Evolutionary conservation across 2,888 invertebrate genomes (phyloP).

Genomic region (Caenorhabditis uteleia): DNA sequence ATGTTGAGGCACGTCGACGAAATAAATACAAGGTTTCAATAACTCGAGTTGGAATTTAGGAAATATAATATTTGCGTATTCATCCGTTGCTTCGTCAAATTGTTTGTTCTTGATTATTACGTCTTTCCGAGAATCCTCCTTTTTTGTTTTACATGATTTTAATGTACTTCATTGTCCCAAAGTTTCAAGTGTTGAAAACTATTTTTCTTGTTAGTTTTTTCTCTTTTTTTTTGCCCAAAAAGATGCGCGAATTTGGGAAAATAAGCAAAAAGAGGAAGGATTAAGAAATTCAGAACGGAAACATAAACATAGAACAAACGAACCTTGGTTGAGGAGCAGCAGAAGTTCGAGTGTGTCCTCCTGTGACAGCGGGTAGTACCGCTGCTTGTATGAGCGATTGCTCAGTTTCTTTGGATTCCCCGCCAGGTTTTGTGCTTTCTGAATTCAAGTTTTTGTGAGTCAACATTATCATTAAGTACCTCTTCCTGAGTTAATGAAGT

Average conservation of each 20-base stretch:
- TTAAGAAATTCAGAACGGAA: constrained; percentile 6
- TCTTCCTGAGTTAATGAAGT: constrained; percentile 47
- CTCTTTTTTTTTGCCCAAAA: constrained; percentile 3
- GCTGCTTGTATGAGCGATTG: constrained; percentile 29
- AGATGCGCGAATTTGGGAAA: neutral
- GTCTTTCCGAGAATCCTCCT: no score
- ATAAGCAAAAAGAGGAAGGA: constrained; percentile 2
- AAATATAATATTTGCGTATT: no score
- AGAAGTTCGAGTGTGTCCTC: constrained; percentile 56
- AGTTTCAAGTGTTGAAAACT: no score
- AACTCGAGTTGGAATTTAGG: no score
- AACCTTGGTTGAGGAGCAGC: constrained; percentile 54
- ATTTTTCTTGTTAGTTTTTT: no score
- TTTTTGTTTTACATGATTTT: no score
- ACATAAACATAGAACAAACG: constrained; percentile 22
- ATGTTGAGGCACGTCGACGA: no score
- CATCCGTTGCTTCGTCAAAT: no score
- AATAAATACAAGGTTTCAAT: no score
- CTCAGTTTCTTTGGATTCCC: constrained; percentile 33
- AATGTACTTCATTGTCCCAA: no score
- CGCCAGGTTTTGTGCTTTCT: constrained; percentile 7
- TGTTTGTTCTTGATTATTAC: no score
- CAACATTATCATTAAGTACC: constrained; percentile 40
- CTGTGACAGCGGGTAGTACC: constrained; percentile 56
- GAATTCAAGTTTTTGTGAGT: constrained; percentile 20